phyloP scores from a whole-genome alignment of 2,797 vertebrate genomes.

The Enteromius fasciolatus region DNA sequence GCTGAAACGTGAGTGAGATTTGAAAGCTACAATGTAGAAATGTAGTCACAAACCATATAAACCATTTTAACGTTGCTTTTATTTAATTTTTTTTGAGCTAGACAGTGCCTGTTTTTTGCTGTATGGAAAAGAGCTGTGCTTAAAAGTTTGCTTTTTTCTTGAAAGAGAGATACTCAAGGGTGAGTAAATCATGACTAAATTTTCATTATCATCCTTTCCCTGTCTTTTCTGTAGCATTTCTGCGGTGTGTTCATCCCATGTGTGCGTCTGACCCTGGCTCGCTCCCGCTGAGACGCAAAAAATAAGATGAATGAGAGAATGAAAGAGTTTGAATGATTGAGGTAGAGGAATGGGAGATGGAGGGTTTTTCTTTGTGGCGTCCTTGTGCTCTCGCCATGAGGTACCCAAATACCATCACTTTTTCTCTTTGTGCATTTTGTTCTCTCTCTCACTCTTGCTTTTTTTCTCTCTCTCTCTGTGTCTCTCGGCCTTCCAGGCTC shows the following conservation, averaged over 20 bases:
- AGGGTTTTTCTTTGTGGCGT: constrained; percentile 58
- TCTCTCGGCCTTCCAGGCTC: constrained; percentile 58
- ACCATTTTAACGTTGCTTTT: not conserved
- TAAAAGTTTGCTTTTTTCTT: not conserved
- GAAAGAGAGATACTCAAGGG: not conserved
- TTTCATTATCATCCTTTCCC: not conserved
- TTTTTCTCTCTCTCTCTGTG: constrained; percentile 37
- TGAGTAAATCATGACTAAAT: constrained; percentile 34
- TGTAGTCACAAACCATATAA: not conserved
- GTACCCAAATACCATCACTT: constrained; percentile 53
- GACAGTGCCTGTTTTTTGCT: not conserved
- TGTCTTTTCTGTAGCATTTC: constrained; percentile 20
- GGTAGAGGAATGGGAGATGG: constrained; percentile 44
- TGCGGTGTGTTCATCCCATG: constrained; percentile 23
- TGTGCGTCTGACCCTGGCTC: constrained; percentile 46
- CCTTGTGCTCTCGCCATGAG: constrained; percentile 68
- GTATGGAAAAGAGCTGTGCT: constrained; percentile 2
- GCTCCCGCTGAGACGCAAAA: constrained; percentile 34
- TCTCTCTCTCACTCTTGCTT: constrained; percentile 31
- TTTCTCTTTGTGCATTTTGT: constrained; percentile 15
- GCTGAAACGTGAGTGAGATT: not conserved
- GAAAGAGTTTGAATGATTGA: constrained; percentile 51
- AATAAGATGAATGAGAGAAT: constrained; percentile 51
- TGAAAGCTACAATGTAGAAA: not conserved
- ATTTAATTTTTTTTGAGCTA: not conserved